A percentile compares a stretch with the other conserved stretches of the same genome.
Conservation (phyloP, 2,797 vertebrate species). For the Sebastes trivittatus region DNA sequence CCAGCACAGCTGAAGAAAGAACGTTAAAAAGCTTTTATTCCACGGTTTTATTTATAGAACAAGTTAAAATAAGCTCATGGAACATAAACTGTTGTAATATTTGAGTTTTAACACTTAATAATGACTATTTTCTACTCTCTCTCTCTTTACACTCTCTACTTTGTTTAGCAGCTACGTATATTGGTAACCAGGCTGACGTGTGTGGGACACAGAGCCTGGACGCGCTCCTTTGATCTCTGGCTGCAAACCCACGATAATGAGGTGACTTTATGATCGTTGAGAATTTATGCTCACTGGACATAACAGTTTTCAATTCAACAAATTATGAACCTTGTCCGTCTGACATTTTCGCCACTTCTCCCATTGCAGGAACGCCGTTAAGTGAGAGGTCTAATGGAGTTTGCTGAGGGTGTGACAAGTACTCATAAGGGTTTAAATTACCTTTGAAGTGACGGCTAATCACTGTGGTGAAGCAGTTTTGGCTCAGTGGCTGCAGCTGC, state of each 20-base stretch:
- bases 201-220: conserved; percentile 30
- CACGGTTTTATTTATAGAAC: not conserved
- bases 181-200: conserved; percentile 34
- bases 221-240: conserved; percentile 44
- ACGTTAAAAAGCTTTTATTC: not conserved
- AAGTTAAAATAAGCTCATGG: conserved; percentile 2
- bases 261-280: conserved; percentile 52
- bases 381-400: conserved; percentile 43
- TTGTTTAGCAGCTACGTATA: conserved; percentile 20
- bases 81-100: conserved; percentile 22
- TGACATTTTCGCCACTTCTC: conserved; percentile 44
- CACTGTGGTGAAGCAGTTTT: conserved; percentile 21
- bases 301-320: conserved; percentile 51
- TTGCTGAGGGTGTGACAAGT: conserved; percentile 54
- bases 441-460: conserved; percentile 62
- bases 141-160: not conserved
- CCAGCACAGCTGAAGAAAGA: not conserved
- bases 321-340: conserved; percentile 38
- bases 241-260: conserved; percentile 49
- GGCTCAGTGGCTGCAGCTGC: conserved; percentile 37
- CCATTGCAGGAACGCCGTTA: conserved; percentile 19
- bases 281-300: conserved; percentile 49
- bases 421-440: conserved; percentile 51
- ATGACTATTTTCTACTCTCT: conserved; percentile 9
- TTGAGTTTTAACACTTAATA: conserved; percentile 42